Conservation (phyloP, 2,113 vertebrate species). For the Chelonoidis abingdonii region DNA sequence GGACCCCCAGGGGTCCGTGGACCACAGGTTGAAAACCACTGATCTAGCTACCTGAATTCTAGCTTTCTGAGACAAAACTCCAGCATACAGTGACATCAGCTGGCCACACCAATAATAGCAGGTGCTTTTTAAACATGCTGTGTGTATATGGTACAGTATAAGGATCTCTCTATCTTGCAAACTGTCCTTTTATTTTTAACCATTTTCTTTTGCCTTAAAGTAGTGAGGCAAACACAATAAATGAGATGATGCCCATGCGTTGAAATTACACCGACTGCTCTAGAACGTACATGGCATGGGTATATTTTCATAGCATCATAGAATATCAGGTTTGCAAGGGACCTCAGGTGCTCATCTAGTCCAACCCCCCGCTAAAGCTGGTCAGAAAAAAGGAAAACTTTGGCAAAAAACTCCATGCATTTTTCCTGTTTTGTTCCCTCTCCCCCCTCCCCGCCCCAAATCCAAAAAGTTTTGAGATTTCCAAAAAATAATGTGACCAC, state of each 20-base stretch:
- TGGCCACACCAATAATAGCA: not conserved
- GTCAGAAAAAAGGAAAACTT: not conserved
- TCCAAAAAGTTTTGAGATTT: not conserved
- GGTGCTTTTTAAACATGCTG: not conserved
- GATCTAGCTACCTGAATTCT: not conserved
- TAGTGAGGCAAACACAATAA: not conserved
- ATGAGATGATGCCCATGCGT: not conserved
- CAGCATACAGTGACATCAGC: not conserved
- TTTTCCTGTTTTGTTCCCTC: not conserved
- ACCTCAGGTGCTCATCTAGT: no score
- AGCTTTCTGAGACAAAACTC: not conserved
- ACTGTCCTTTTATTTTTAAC: fast-evolving
- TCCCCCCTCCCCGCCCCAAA: not conserved
- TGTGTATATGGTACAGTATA: not conserved
- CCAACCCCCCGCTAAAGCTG: no score
- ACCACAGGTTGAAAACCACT: no score
- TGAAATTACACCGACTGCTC: not conserved
- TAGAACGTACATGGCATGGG: not conserved
- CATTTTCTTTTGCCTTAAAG: not conserved
- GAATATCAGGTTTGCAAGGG: no score
- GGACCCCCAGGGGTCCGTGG: no score
- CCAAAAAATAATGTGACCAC: not conserved
- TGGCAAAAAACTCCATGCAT: not conserved
- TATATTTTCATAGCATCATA: not conserved
- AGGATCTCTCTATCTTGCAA: fast-evolving